These are phyloP conservation scores for Psophia crepitans DNA, from an alignment of 2,113 vertebrate genomes.

Conservation along the genomic window DNA sequence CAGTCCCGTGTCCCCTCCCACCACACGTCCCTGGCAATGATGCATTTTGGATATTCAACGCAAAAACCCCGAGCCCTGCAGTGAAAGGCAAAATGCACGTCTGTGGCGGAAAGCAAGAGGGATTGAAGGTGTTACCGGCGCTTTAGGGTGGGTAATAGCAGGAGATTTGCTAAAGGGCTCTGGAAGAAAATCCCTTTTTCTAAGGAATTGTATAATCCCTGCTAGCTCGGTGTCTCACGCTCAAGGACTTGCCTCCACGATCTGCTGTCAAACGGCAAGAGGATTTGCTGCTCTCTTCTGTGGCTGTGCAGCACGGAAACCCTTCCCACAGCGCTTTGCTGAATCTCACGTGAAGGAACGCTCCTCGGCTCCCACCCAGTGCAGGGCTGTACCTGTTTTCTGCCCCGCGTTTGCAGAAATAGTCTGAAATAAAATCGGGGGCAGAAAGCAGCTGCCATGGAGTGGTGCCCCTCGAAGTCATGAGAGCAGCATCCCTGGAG, in stretches of 20 bases:
- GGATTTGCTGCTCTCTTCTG: slow-evolving; percentile 36
- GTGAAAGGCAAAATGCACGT: neutral
- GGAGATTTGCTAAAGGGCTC: slow-evolving; percentile 27
- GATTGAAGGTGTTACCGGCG: neutral
- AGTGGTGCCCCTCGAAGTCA: neutral
- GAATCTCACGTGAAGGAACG: neutral
- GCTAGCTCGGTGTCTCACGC: neutral
- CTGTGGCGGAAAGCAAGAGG: neutral
- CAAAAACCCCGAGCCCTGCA: neutral
- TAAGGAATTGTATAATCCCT: slow-evolving; percentile 10
- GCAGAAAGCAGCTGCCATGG: neutral
- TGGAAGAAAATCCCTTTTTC: slow-evolving; percentile 25
- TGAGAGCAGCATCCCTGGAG: neutral
- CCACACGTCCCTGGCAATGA: neutral
- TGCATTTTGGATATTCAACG: accelerated
- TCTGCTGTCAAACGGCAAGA: neutral
- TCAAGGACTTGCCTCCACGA: neutral
- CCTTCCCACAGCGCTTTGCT: neutral
- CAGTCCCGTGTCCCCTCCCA: neutral
- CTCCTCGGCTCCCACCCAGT: neutral
- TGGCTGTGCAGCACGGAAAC: neutral
- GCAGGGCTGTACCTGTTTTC: neutral
- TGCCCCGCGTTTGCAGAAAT: neutral
- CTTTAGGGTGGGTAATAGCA: slow-evolving; percentile 26
- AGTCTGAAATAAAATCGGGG: neutral